Percentiles rank a stretch among this genome's conserved stretches.
Conservation (phyloP, 2,113 vertebrate species). For the Gnathonemus echidnorhynchus region DNA sequence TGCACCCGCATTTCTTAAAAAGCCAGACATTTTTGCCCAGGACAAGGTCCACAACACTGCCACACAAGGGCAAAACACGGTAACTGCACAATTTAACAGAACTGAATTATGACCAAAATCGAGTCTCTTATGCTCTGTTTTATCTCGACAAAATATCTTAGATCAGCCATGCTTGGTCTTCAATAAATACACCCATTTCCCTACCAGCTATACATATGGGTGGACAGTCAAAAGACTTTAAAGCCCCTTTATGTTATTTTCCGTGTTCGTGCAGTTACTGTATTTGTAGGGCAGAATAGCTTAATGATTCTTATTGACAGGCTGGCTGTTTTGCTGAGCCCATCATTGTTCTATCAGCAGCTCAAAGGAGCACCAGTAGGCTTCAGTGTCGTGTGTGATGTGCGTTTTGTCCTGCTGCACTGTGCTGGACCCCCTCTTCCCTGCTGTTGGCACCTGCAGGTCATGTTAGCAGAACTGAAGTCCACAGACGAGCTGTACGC, state of each 20-base stretch:
- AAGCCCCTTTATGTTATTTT: neutral
- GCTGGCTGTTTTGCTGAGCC: neutral
- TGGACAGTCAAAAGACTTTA: neutral
- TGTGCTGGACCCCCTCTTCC: neutral
- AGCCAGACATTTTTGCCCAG: neutral
- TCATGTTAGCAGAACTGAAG: conserved; percentile 91
- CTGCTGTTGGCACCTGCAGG: conserved; percentile 50
- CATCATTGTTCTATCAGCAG: neutral
- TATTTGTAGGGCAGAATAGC: neutral
- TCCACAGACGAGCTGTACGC: conserved; percentile 76
- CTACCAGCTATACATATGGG: neutral
- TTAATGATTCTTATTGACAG: neutral
- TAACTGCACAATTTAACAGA: neutral
- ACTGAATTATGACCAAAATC: neutral
- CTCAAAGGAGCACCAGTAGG: neutral
- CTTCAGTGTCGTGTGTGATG: neutral
- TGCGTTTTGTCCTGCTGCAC: neutral
- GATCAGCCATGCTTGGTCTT: neutral
- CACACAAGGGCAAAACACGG: neutral
- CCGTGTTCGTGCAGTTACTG: neutral
- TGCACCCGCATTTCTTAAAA: neutral
- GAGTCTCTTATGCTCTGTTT: neutral
- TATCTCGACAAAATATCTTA: neutral
- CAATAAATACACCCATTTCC: neutral
- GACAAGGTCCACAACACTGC: neutral